These are phyloP conservation scores for Drosophila borborema DNA, from an alignment of 2,888 invertebrate genomes.

Conservation along the genomic window DNA sequence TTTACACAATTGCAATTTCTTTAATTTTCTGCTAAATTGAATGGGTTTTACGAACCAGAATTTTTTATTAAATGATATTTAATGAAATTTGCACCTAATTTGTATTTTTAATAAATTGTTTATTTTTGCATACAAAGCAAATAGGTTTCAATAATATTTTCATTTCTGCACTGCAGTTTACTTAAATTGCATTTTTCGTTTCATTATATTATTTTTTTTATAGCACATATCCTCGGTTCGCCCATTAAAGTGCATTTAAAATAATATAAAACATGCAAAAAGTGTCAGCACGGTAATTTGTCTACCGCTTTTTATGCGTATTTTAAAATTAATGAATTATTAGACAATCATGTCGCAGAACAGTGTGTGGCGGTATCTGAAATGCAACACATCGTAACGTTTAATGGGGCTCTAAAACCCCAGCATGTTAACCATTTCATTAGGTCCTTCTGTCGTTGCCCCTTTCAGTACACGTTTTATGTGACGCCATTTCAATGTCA, in stretches of 20 bases:
- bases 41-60: no score
- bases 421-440: constrained; percentile 21
- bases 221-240: not conserved
- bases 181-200: not conserved
- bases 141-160: not conserved
- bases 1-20: not conserved
- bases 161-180: not conserved
- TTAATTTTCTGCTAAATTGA: no score
- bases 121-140: no score
- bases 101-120: no score
- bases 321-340: constrained; percentile 15
- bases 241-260: not conserved
- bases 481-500: constrained; percentile 35
- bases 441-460: constrained; percentile 2
- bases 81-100: no score
- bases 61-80: no score
- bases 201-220: not conserved
- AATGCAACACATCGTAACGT: constrained; percentile 16
- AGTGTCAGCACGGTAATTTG: not conserved
- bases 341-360: constrained; percentile 8
- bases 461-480: constrained; percentile 19
- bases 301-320: not conserved
- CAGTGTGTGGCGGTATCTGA: not conserved
- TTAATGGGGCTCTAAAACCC: constrained; percentile 24
- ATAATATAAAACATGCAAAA: not conserved